Base-by-base conservation (phyloP, 1,140 invertebrate genomes). In the Phenacoccus solenopsis region DNA sequence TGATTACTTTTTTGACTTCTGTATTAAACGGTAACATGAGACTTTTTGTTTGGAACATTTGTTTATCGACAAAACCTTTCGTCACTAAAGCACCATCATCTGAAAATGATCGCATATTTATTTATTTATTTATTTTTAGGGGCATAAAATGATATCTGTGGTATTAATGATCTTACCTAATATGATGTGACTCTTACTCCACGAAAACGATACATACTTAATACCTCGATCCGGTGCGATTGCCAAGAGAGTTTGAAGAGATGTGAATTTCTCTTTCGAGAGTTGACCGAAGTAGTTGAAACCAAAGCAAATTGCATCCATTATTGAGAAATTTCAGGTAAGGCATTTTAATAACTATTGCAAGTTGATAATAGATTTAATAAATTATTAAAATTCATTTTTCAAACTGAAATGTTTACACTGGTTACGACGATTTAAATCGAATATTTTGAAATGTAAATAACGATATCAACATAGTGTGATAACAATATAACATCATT, bases 161-260 rank as follows among this genome's bases (percentile, higher is more conserved):
- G 25, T 32, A 24, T 32, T 25, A 30, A 70, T 38, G 49, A 64
- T 10, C 28, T 28, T 64, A 71, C 71, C 56, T 69, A 68, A 64
- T 10, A 71, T 35, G 69, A 71, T 20, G 25, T 68, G 67, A 69
- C 67, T 49, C 28, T 32, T 25, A 69, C 56, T 69, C 71, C 71
- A 71, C 25, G 68, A 69, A 69, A 71, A 71, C 20, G 30, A 22
- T n/a, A 71, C 30, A 22, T 38, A 61, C 28, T 28, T 64, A 3
- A 64, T 24, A 4, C 1, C 2, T 64, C 25, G 22, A 16, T 49
- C 20, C 9, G 25, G 9, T 24, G 10, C 2, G 22, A 24, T 22
- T 25, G 59, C 20, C 4, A 64, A 24, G 4, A 25, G 13, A 10
- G 9, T 10, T 16, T 64, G 59, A 3, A 27, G 9, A 10, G 21